Evolutionary conservation across 2,797 vertebrate genomes (phyloP), one percentile per base, ranked within the genome.

Genomic region (Schizopygopsis malacanthus): DNA sequence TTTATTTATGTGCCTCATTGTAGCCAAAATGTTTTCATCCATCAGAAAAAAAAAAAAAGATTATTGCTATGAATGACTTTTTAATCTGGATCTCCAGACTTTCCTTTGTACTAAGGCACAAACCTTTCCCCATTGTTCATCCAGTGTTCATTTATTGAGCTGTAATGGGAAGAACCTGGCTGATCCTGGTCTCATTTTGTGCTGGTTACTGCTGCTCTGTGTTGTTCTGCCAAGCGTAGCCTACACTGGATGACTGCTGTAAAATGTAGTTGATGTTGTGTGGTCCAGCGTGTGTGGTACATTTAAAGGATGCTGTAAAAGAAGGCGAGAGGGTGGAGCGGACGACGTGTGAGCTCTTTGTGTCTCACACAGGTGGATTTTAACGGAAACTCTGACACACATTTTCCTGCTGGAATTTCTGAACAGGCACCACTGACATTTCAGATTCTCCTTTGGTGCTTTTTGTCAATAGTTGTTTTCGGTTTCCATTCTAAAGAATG

Each of bases 171-270:
- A 65, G 28, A 65, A 43, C 5, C 33, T 65, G 50, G 45, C 37
- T 77, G 77, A 61, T 78, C 70, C 10, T 43, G 13, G 39, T 50
- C 22, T 50, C 65, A 61, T 82, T 70, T 72, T 47, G 69, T 69
- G 41, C 59, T 81, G 47, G 59, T 87, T 82, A 39, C 72, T 25
- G 10, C 59, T 45, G 54, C 56, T 73, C 80, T 88, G 77, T 89
- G 81, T 85, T 88, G 79, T 54, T 83, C 41, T 87, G 79, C 87
- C 75, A 87, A 86, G 84, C 43, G 82, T 67, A 83, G 90, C 56
- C 83, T 79, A 67, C 39, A 33, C 79, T 72, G 71, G 69, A 76
- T 25, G 54, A 69, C 69, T 69, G 73, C 77, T 84, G 61, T 86
- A 54, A 78, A 86, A 45, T 77, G 16, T 75, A 67, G 86, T 59